Conservation (phyloP, 2,113 vertebrate genomes). For the Lophochroa leadbeateri region DNA sequence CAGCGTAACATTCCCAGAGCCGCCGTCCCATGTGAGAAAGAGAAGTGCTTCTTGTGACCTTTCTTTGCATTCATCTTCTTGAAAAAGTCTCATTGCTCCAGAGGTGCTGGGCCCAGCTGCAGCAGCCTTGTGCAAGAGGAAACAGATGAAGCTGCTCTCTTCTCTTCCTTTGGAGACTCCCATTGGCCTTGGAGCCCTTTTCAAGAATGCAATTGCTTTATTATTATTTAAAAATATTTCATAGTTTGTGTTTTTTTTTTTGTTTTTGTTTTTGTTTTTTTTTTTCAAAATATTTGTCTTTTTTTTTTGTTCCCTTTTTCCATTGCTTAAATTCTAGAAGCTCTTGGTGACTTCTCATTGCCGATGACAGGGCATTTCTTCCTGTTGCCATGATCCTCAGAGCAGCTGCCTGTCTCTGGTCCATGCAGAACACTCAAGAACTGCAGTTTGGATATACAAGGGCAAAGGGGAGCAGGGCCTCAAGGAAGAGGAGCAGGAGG, state of each 20-base stretch:
- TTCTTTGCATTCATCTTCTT: constrained; percentile 51
- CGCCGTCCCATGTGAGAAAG: background rate
- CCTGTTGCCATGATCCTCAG: constrained; percentile 56
- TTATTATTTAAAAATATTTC: constrained; percentile 74
- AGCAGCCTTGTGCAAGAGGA: constrained; percentile 67
- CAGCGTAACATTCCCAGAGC: background rate
- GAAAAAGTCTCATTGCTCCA: constrained; percentile 40
- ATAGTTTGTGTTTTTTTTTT: background rate
- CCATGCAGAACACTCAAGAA: constrained; percentile 44
- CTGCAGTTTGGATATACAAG: constrained; percentile 24
- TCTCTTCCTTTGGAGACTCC: constrained; percentile 41
- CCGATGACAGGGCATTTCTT: constrained; percentile 50
- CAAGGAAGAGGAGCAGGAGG: constrained; percentile 52
- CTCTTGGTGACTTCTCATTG: constrained; percentile 23
- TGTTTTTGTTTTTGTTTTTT: background rate
- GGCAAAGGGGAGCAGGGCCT: constrained; percentile 67
- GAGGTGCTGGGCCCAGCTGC: constrained; percentile 32
- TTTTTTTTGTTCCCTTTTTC: constrained; percentile 55
- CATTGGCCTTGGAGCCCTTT: constrained; percentile 72
- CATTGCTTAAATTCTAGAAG: constrained; percentile 55
- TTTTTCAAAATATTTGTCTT: constrained; percentile 45
- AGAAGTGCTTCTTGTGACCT: background rate
- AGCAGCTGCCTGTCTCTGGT: constrained; percentile 67
- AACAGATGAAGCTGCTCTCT: constrained; percentile 56
- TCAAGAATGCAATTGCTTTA: constrained; percentile 64